Evolutionary conservation across 2,113 vertebrate species (phyloP), one percentile per base, ranked within the genome.

Genomic region (Rynchops niger): DNA sequence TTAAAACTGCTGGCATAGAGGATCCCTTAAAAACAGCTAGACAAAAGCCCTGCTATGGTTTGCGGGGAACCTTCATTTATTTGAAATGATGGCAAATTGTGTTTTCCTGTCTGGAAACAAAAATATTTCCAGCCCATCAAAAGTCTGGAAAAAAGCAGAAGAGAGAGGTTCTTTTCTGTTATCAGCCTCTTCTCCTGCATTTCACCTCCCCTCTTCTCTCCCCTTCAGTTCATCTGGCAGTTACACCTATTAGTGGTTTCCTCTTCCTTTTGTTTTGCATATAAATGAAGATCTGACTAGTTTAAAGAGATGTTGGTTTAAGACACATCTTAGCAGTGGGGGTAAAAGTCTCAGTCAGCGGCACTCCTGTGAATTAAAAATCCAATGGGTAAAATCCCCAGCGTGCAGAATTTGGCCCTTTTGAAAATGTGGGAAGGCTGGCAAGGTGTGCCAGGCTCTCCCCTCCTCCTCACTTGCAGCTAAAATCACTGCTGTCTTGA

Each of bases 41-140:
- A 83, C 62, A 83, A 82, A 95, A 76, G 62, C 76, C 70, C 73
- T 4, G 36, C 95, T 87, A 88, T 74, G 83, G 81, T 96, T 93
- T 95, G 43, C 91, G 81, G 65, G 65, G 93, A 97, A 61, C 70
- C 65, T 87, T 91, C 49, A 42, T 93, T 94, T 93, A 71, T 96
- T 94, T 77, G 84, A 87, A 88, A 77, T 69, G 38, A 77, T 86
- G 70, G 76, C 82, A 77, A 52, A 65, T 52, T 88, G 45, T 50
- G 79, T n/a, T 65, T 86, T 86, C 70, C 80, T 87, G 59, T 59
- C 62, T 80, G 81, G 53, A 79, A 93, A 73, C 26, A 81, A 74
- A 81, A 65, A 76, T 70, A 82, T 59, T 90, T 94, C 42, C 82
- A 83, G 27, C 8, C 43, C 0, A 0, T 88, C 49, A 58, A 66